Evolutionary conservation across 2,797 vertebrate genomes (phyloP), one percentile per base, ranked within the genome.

Genomic region (Uromys caudimaculatus): DNA sequence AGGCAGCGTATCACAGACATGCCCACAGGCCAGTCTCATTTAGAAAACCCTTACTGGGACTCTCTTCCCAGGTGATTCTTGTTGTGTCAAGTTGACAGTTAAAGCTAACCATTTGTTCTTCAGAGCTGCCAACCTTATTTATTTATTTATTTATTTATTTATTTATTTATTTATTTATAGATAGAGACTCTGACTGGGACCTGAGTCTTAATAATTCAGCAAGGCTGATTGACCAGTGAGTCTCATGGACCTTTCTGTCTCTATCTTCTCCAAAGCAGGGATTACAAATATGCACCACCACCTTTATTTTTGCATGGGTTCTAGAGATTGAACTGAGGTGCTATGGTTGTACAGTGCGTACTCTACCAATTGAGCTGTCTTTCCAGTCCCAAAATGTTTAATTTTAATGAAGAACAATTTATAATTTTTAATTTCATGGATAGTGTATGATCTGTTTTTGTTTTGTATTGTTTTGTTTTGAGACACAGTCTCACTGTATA

Each of bases 381-480:
- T 69, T 47, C 21, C 32, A 69, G 23, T 64, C 84, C 32, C 64
- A 29, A 67, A 38, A 52, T 32, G 41, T 85, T 60, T 76, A 76
- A 84, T 62, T 62, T 75, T 50, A 62, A 38, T 52, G 41, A 83
- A 71, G 11, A 29, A 6, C 9, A 62, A 84, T 84, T 64, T 92
- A 62, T 76, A 16, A 76, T 1, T 73, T 84, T 75, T 83, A 58
- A 52, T 38, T 76, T 84, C 12, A 62, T 62, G 56, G 9, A 75
- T 84, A 62, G 5, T 73, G 38, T 41, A 64, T 32, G 56, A 76
- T 73, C 71, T 73, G 9, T 41, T 73, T 73, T 73, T 73, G 75
- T 44, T 38, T 81, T 79, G 24, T 90, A 93, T 90, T 60, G 54
- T 44, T 38, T 81, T 79, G 24, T 88, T 95, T 90, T 67, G 56